Evolutionary conservation across 2,888 invertebrate species (phyloP), one percentile per base, ranked within the genome.

Genomic region (Andricus curvator): DNA sequence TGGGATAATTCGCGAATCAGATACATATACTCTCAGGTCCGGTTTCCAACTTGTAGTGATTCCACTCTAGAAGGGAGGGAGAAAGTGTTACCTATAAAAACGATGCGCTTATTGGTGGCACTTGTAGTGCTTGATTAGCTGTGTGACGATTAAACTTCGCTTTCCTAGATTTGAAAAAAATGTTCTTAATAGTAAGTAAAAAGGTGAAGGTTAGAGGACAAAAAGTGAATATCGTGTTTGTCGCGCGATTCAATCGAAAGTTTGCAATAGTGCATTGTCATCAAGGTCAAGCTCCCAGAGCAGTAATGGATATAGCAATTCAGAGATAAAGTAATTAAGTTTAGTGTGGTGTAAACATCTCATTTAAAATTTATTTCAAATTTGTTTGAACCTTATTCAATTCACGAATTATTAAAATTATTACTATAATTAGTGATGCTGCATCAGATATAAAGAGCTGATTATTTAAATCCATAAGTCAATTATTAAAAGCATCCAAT

Each of bases 31-130:
- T 82, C 48, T 65, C 83, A 68, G 78, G 85, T 84, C 84, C 85
- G 86, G 86, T 86, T 88, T 87, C 6, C 68, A 48, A 80, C 33
- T 33, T 60, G 82, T 81, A 22, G 17, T 62, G 25, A 65, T 79
- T 81, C 81, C 68, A 66, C 44, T 11, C 15, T 80, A 79, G 78
- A 51, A 80, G 86, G 85, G 89, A 86, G 90, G 89, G 90, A 91
- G 90, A 89, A 91, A 90, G 89, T 85, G 85, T 83, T 84, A 84
- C 81, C 86, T 91, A 91, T 91, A 91, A 91, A 88, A 90, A 89
- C 89, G 88, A 86, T 85, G 84, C 87, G 83, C 83, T 85, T 84
- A 89, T 86, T 85, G 85, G 82, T 84, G 79, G 82, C 80, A 86
- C 84, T 83, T 85, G 83, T 86, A 91, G 91, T 91, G 86, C 86